Conservation (phyloP, 1,140 invertebrate species). For the Sarcophaga peregrina region DNA sequence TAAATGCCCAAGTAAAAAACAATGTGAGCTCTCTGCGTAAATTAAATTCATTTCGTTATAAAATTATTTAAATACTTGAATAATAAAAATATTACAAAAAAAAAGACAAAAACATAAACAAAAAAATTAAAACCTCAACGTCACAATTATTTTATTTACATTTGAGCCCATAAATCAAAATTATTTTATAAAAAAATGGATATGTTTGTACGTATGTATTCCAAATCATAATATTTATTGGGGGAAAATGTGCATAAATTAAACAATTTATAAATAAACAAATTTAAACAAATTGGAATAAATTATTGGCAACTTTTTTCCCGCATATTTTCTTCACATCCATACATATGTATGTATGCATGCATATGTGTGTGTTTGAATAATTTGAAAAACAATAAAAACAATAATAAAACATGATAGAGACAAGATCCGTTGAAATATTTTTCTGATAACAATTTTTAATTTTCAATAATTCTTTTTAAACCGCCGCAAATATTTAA, state of each 20-base stretch:
- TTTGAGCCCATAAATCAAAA: neutral
- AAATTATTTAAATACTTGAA: constrained; percentile 3
- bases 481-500: neutral
- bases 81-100: neutral
- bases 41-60: neutral
- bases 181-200: too few species aligned
- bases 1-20: too few species aligned
- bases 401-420: too few species aligned
- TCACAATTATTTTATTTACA: constrained; percentile 6
- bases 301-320: neutral
- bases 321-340: neutral
- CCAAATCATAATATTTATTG: neutral
- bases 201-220: neutral
- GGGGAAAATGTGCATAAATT: neutral
- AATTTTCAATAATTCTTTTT: neutral
- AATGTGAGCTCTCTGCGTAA: too few species aligned
- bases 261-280: constrained; percentile 16
- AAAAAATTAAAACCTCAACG: neutral
- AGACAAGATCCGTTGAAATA: neutral
- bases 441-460: neutral
- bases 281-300: constrained; percentile 5
- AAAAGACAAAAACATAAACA: neutral
- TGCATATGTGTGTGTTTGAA: neutral
- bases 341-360: too few species aligned
- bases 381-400: too few species aligned